These are phyloP conservation scores for Diploscapter pachys DNA, from an alignment of 1,140 invertebrate genomes.

Conservation along the genomic window DNA sequence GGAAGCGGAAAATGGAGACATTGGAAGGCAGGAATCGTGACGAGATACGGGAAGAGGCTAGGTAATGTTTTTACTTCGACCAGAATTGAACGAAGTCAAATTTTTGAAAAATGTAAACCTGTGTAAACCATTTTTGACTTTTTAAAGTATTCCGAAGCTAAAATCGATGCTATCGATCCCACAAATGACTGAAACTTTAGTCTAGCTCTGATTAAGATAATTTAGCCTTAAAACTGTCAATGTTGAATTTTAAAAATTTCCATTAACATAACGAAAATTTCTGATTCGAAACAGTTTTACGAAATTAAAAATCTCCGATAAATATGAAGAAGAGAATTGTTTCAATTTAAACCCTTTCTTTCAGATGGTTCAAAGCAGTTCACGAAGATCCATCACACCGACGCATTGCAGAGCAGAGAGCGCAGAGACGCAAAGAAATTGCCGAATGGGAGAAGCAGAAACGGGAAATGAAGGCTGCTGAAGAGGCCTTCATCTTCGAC, in stretches of 20 bases:
- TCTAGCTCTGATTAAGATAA: background rate
- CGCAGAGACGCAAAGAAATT: no score
- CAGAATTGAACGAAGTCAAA: background rate
- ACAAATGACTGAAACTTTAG: slow-evolving; percentile 11
- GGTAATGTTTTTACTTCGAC: background rate
- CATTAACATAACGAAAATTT: background rate
- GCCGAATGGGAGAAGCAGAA: no score
- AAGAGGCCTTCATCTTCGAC: no score
- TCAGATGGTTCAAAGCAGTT: no score
- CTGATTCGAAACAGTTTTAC: background rate
- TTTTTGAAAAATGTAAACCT: background rate
- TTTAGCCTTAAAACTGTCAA: background rate
- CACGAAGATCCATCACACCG: no score
- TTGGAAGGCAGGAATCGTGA: background rate
- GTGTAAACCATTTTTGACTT: background rate
- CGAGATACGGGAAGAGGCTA: slow-evolving; percentile 15
- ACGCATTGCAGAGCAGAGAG: no score
- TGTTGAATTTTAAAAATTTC: background rate
- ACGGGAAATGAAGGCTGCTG: no score
- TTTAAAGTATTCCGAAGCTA: slow-evolving; percentile 16
- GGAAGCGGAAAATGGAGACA: background rate
- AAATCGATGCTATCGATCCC: slow-evolving; percentile 6
- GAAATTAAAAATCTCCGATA: no score
- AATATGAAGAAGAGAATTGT: no score
- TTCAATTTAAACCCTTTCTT: no score